phyloP scores from a whole-genome alignment of 2,113 vertebrate species.

The Melospiza melodia region DNA sequence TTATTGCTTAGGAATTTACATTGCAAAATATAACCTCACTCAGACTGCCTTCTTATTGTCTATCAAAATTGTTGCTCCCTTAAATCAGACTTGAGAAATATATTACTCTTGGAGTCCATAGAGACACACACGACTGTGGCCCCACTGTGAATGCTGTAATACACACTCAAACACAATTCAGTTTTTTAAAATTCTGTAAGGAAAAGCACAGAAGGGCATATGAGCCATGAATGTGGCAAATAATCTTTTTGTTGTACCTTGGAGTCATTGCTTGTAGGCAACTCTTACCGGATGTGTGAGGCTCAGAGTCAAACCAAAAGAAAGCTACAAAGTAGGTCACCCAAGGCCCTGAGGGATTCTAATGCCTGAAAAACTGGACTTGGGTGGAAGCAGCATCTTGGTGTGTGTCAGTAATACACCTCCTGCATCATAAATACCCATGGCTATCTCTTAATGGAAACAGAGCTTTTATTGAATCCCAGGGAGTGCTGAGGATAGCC shows the following conservation, averaged over 20 bases:
- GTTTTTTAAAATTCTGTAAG: neutral
- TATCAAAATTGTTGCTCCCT: neutral
- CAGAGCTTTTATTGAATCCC: neutral
- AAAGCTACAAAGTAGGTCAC: neutral
- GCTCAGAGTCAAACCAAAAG: neutral
- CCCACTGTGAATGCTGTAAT: neutral
- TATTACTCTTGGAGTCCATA: neutral
- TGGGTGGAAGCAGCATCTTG: neutral
- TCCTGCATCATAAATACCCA: neutral
- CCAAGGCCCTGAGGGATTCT: neutral
- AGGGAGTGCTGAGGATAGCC: neutral
- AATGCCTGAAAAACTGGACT: neutral
- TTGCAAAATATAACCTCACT: neutral
- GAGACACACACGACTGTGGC: neutral
- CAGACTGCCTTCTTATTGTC: neutral
- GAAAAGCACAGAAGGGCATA: neutral
- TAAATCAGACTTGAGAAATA: neutral
- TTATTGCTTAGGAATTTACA: neutral
- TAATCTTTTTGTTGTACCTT: neutral
- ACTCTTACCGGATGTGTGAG: neutral
- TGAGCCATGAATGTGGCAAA: neutral
- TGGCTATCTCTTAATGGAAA: neutral
- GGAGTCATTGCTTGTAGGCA: neutral
- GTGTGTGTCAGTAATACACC: neutral
- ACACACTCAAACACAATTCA: neutral